Evolutionary conservation across 2,113 vertebrate genomes (phyloP).

Genomic region (Spermophilus dauricus): DNA sequence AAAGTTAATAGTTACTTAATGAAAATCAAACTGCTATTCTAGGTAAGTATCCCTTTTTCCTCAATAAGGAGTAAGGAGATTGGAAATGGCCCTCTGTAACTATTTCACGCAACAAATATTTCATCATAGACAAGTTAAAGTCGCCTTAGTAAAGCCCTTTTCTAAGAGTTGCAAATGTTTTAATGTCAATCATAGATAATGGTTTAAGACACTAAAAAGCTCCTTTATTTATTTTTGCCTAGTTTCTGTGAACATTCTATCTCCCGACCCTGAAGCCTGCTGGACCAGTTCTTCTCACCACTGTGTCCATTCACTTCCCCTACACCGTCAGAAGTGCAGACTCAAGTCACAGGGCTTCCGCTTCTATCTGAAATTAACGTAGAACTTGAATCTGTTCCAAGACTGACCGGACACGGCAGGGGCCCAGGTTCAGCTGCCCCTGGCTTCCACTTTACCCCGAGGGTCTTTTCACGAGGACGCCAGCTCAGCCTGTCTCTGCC

Average conservation of each 20-base stretch:
- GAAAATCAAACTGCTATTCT: slow-evolving; percentile 69
- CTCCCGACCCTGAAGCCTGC: slow-evolving; percentile 67
- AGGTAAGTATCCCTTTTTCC: slow-evolving; percentile 36
- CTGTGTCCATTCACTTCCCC: slow-evolving; percentile 75
- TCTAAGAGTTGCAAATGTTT: slow-evolving; percentile 84
- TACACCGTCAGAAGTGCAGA: slow-evolving; percentile 61
- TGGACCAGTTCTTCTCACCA: slow-evolving; percentile 78
- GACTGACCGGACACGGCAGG: slow-evolving; percentile 44
- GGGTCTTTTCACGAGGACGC: not conserved
- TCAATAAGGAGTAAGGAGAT: slow-evolving; percentile 37
- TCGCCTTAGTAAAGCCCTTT: slow-evolving; percentile 74
- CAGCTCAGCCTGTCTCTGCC: not conserved
- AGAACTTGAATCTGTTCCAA: slow-evolving; percentile 36
- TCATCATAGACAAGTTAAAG: slow-evolving; percentile 83
- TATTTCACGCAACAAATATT: slow-evolving; percentile 75
- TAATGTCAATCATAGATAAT: slow-evolving; percentile 72
- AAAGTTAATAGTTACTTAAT: slow-evolving; percentile 45
- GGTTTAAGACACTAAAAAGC: slow-evolving; percentile 78
- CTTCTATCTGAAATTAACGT: slow-evolving; percentile 68
- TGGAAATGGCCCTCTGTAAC: slow-evolving; percentile 36
- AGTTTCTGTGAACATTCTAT: slow-evolving; percentile 77
- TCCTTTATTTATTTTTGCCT: slow-evolving; percentile 62
- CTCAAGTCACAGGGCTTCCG: slow-evolving; percentile 53
- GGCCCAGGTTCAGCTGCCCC: not conserved
- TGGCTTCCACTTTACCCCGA: not conserved